Percentiles rank a stretch among this genome's conserved stretches.
Evolutionary conservation across 2,113 vertebrate genomes (phyloP).

Genomic region (Rhinichthys klamathensis): DNA sequence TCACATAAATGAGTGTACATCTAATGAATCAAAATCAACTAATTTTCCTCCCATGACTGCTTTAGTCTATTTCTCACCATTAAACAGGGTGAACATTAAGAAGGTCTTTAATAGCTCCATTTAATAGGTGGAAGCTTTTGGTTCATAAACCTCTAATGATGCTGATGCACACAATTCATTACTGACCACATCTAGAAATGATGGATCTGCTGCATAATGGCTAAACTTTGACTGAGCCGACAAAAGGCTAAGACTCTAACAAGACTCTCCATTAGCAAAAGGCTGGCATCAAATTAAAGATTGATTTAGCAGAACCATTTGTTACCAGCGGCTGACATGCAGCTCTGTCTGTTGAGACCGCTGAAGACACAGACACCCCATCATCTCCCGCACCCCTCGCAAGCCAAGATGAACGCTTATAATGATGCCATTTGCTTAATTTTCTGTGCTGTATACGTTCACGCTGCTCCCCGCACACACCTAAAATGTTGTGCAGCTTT

Average conservation of each 20-base stretch:
- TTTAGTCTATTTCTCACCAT: conserved; percentile 56
- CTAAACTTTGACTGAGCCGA: conserved; percentile 62
- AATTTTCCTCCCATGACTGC: conserved; percentile 45
- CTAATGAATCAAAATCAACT: conserved; percentile 60
- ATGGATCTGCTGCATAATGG: conserved; percentile 66
- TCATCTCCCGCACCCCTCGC: conserved; percentile 61
- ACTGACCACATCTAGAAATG: conserved; percentile 63
- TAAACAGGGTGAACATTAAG: conserved; percentile 61
- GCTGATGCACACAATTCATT: conserved; percentile 64
- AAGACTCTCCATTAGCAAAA: conserved; percentile 62
- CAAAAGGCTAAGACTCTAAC: conserved; percentile 57
- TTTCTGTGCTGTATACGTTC: conserved; percentile 47
- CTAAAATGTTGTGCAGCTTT: background rate
- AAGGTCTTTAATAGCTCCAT: conserved; percentile 62
- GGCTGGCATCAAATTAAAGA: conserved; percentile 66
- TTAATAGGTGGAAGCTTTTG: conserved; percentile 62
- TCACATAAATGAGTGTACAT: conserved; percentile 28
- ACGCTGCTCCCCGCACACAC: background rate
- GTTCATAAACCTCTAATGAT: conserved; percentile 69
- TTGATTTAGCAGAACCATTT: conserved; percentile 66
- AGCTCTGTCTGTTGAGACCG: conserved; percentile 51
- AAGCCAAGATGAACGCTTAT: conserved; percentile 63
- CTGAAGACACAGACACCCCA: conserved; percentile 55
- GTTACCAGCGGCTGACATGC: conserved; percentile 59
- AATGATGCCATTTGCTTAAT: conserved; percentile 67